phyloP scores from a whole-genome alignment of 2,113 vertebrate species.

The Cichladusa arquata region DNA sequence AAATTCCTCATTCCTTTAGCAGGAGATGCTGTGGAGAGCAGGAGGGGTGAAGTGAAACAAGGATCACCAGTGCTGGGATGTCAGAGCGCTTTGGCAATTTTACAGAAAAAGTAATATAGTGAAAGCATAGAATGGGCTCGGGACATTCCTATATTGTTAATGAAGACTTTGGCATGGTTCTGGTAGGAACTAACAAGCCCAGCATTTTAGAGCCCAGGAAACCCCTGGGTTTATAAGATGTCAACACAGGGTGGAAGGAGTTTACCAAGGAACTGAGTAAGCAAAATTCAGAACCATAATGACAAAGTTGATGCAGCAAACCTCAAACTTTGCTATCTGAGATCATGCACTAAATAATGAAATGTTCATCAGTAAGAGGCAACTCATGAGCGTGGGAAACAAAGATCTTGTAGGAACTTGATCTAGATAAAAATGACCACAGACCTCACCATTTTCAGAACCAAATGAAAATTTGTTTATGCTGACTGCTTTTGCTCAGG shows the following conservation, averaged over 20 bases:
- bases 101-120: too few relatives aligned
- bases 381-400: constrained; percentile 48
- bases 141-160: not conserved
- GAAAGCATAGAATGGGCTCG: not conserved
- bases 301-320: constrained; percentile 35
- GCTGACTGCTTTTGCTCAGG: not conserved
- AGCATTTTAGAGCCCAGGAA: not conserved
- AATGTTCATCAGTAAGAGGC: constrained; percentile 19
- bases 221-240: not conserved
- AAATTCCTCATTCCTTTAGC: not conserved
- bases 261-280: not conserved
- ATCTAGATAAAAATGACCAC: constrained; percentile 35
- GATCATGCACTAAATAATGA: not conserved
- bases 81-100: not conserved
- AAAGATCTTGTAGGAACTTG: not conserved
- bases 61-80: not conserved
- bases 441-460: constrained; percentile 45
- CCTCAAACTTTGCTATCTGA: constrained; percentile 16
- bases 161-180: not conserved
- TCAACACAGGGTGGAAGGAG: not conserved
- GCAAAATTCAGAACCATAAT: constrained; percentile 50
- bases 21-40: not conserved
- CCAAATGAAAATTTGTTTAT: constrained; percentile 15
- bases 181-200: not conserved
- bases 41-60: not conserved